A percentile compares a stretch with the other conserved stretches of the same genome.
These are phyloP conservation scores for Phaethornis superciliosus DNA, from an alignment of 2,113 vertebrate species.

Conservation along the genomic window DNA sequence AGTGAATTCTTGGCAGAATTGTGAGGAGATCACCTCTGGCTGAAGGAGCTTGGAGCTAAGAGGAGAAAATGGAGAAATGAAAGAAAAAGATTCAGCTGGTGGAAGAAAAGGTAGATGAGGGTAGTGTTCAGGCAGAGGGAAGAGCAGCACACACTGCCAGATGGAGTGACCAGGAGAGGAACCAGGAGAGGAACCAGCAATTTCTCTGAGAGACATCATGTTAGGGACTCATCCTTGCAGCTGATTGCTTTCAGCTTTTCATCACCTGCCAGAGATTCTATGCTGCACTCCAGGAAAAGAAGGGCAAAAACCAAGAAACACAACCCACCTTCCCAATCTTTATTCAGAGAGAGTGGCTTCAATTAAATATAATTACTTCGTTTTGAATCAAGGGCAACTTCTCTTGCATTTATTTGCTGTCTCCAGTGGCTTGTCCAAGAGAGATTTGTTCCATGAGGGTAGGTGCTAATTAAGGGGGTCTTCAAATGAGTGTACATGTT, in stretches of 20 bases:
- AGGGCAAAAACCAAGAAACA: not conserved
- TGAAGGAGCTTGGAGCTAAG: not conserved
- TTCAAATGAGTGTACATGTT: not conserved
- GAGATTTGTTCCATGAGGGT: not conserved
- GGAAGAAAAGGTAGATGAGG: not conserved
- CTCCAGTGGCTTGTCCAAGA: not conserved
- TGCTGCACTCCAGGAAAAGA: accelerated
- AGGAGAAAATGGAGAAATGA: not conserved
- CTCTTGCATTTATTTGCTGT: not conserved
- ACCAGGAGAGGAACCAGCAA: accelerated
- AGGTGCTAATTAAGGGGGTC: not conserved
- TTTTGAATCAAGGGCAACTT: not conserved
- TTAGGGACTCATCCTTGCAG: not conserved
- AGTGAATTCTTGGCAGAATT: not conserved
- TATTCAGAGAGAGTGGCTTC: not conserved
- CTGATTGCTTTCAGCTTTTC: not conserved
- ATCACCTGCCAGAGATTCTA: not conserved
- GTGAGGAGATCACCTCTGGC: not conserved
- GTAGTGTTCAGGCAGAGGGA: not conserved
- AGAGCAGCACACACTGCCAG: not conserved
- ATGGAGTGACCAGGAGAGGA: accelerated
- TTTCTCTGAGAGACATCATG: not conserved
- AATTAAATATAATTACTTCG: not conserved
- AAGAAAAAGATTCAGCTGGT: not conserved
- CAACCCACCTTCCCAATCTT: not conserved